Conservation (phyloP, 30 jellyfish, hydroid and myxozoan species). For the Catostylus mosaicus region DNA sequence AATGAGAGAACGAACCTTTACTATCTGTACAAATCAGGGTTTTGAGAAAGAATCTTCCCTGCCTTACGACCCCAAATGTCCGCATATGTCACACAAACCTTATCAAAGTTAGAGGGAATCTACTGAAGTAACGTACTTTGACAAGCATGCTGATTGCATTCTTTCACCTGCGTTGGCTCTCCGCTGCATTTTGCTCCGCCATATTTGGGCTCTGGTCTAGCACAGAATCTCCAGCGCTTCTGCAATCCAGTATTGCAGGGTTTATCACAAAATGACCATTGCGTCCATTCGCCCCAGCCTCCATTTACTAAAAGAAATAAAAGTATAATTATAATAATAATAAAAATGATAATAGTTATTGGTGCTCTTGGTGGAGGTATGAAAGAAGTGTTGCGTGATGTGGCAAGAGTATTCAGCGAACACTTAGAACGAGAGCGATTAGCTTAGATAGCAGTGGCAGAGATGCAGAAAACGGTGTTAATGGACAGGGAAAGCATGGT, state of each 20-base stretch:
- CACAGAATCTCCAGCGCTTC: conserved; percentile 5
- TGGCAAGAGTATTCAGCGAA: neutral
- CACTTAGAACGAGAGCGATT: too few species aligned
- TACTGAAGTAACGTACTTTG: conserved; percentile 1
- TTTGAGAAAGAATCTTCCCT: neutral
- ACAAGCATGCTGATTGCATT: conserved; percentile 47
- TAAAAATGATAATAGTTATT: neutral
- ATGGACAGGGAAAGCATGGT: too few species aligned
- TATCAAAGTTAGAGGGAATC: neutral
- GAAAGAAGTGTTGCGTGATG: too few species aligned
- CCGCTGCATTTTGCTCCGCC: conserved; percentile 52
- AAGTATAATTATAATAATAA: too few species aligned
- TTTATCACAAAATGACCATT: conserved; percentile 29
- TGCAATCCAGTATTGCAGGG: conserved; percentile 32
- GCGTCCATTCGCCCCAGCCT: conserved; percentile 32
- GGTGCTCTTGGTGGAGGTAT: neutral
- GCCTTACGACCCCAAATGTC: neutral
- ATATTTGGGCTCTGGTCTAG: conserved; percentile 24
- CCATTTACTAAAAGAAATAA: conserved; percentile 19
- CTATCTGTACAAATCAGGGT: too few species aligned
- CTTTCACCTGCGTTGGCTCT: neutral
- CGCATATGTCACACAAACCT: neutral
- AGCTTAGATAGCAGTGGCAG: too few species aligned
- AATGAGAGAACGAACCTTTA: too few species aligned
- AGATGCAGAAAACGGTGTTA: too few species aligned